Conservation (phyloP, 1,140 invertebrate genomes). For the Vollenhovia emeryi region DNA sequence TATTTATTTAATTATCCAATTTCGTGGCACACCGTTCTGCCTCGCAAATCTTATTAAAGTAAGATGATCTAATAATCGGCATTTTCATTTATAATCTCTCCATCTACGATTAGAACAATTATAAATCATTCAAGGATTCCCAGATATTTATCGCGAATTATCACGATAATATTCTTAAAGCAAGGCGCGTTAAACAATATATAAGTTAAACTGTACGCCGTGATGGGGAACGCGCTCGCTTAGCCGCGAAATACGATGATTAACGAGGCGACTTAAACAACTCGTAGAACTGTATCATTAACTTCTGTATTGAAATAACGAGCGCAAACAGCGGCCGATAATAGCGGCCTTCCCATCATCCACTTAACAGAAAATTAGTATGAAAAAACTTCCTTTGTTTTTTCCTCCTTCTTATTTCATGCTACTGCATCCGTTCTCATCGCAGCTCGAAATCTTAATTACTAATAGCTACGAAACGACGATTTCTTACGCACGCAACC, state of each 20-base stretch:
- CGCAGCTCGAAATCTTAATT: slow-evolving; percentile 56
- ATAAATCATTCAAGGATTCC: not conserved
- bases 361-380: slow-evolving; percentile 52
- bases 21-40: not conserved
- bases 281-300: slow-evolving; percentile 46
- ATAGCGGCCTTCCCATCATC: slow-evolving; percentile 57
- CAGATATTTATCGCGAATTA: not conserved
- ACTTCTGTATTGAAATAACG: slow-evolving; percentile 51
- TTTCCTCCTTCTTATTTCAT: not conserved
- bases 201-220: slow-evolving; percentile 20
- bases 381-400: slow-evolving; percentile 58
- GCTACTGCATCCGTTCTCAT: slow-evolving; percentile 57
- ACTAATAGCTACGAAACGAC: slow-evolving; percentile 50
- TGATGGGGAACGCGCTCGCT: not conserved
- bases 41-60: not conserved
- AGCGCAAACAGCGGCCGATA: slow-evolving; percentile 28
- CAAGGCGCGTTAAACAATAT: slow-evolving; percentile 24
- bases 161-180: not conserved
- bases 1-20: not conserved
- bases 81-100: not conserved
- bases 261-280: slow-evolving; percentile 20
- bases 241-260: slow-evolving; percentile 20
- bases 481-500: slow-evolving; percentile 46
- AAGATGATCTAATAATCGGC: not conserved
- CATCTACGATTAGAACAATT: not conserved